A percentile compares a stretch with the other conserved stretches of the same genome.
Conservation (phyloP, 64 coral and sea anemone species). For the Orbicella faveolata region DNA sequence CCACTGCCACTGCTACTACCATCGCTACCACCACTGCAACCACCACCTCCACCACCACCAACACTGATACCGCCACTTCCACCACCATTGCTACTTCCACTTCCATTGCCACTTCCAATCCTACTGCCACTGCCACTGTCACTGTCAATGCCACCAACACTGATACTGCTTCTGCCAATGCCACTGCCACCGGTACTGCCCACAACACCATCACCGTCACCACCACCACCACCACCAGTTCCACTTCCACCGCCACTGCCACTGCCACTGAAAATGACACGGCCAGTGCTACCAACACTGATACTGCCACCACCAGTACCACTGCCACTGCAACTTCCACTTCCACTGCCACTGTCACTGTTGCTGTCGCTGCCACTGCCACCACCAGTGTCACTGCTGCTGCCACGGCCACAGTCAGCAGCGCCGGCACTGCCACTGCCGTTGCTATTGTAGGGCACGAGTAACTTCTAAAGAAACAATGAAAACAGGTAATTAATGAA, state of each 20-base stretch:
- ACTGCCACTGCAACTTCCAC: not conserved
- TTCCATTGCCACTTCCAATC: not conserved
- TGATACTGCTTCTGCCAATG: not conserved
- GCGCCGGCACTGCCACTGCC: too few species aligned
- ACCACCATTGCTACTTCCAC: too few species aligned
- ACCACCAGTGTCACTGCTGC: too few species aligned
- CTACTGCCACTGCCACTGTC: not conserved
- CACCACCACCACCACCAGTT: not conserved
- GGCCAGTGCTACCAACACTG: too few species aligned
- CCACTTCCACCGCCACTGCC: not conserved
- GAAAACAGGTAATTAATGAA: too few species aligned
- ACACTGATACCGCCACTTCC: not conserved
- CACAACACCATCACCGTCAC: not conserved
- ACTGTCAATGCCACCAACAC: not conserved
- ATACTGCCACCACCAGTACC: not conserved
- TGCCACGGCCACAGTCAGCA: too few species aligned
- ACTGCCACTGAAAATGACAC: too few species aligned
- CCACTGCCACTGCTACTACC: not conserved
- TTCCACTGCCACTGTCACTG: not conserved
- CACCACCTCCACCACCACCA: not conserved
- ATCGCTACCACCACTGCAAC: not conserved
- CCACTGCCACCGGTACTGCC: not conserved
- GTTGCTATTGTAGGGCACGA: too few species aligned
- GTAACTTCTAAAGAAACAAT: too few species aligned
- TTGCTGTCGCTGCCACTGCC: too few species aligned